phyloP scores from a whole-genome alignment of 2,797 vertebrate species.

The Sciurus carolinensis region DNA sequence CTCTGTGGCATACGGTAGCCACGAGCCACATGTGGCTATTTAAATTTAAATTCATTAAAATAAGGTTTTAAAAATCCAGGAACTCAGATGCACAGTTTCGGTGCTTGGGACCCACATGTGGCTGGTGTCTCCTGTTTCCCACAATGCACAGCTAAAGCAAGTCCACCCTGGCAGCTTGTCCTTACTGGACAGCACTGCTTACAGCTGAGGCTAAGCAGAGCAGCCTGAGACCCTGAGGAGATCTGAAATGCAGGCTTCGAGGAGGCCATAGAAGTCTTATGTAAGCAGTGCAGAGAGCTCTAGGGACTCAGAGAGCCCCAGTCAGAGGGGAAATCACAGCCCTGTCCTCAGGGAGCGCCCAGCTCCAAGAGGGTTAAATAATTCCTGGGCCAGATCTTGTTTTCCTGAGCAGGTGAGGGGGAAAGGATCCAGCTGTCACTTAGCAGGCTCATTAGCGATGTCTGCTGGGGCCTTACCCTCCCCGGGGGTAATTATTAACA shows the following conservation, averaged over 20 bases:
- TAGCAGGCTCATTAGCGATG: conserved; percentile 80
- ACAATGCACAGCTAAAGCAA: neutral
- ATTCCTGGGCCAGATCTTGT: conserved; percentile 68
- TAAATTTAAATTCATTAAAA: conserved; percentile 45
- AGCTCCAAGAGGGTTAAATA: conserved; percentile 73
- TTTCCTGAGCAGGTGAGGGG: conserved; percentile 81
- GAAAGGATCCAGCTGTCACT: conserved; percentile 83
- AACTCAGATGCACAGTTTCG: neutral
- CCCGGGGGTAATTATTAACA: conserved; percentile 82
- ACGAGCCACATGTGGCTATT: neutral
- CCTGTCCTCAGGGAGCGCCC: conserved; percentile 30
- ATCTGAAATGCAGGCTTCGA: neutral
- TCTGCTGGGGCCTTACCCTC: conserved; percentile 73
- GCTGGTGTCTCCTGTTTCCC: neutral
- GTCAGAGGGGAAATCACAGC: neutral
- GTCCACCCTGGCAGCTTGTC: neutral
- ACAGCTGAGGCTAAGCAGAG: neutral
- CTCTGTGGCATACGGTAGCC: neutral
- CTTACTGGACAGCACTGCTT: neutral
- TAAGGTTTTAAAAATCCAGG: neutral
- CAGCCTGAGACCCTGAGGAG: neutral
- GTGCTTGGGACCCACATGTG: neutral
- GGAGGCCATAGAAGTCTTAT: neutral
- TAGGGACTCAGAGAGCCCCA: neutral
- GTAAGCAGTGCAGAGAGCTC: neutral